Base-by-base conservation (phyloP, 2,888 invertebrate genomes). In the Chrysina gloriosa region DNA sequence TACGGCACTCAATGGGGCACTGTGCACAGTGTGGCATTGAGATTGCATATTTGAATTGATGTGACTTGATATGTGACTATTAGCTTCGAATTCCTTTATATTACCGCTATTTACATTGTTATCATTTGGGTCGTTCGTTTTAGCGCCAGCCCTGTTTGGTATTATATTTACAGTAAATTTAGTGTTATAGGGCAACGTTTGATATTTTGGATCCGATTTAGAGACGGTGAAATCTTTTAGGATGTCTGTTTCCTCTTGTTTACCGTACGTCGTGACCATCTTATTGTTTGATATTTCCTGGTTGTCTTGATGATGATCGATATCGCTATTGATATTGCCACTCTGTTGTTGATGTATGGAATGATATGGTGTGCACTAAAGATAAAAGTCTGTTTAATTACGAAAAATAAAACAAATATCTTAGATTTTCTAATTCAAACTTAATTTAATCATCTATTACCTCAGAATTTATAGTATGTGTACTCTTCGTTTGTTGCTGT, bases 141-240 rank as follows among this genome's bases (percentile, higher is more conserved):
- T 85, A n/a, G 39, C 84, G 6, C 81, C 76, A 65, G 74, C 71
- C 78, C 82, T 67, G 80, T 77, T 79, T 4, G 84, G 77, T 71
- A 86, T 80, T 67, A 86, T 84, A 83, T 89, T 86, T 16, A 90
- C 84, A 11, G 91, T 89, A 81, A 94, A 93, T 84, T 94, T 96
- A 34, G 92, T 94, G 81, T 91, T 96, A 84, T 94, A 93, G 75
- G 96, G 95, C 83, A 96, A 85, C 25, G 95, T 95, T 86, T 96
- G 95, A 85, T 94, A 96, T 84, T 94, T 97, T 42, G 92, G 94
- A 83, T 96, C 95, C 65, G 91, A 92, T 82, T 95, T 95, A 78
- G 91, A 93, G 23, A 92, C 89, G 69, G 89, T 89, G 79, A 93
- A 92, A 78, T 92, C 89, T 65, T 89, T 87, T 16, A 88, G 83